Evolutionary conservation across 2,888 invertebrate genomes (phyloP).

Genomic region (Antheraea yamamai): DNA sequence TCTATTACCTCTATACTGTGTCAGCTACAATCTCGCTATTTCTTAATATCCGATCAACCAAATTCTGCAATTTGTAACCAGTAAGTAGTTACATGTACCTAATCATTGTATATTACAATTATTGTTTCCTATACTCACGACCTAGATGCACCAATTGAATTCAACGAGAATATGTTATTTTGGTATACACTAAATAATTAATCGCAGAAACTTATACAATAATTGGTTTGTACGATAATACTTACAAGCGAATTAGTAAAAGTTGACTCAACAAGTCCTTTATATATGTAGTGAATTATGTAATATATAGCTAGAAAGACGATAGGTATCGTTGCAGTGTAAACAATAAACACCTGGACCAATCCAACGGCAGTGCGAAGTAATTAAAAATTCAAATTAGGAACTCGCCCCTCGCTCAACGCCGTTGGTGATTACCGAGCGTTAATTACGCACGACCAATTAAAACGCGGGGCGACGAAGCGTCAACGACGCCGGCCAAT

Average conservation of each 20-base stretch:
- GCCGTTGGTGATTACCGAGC: constrained; percentile 74
- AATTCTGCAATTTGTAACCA: no score
- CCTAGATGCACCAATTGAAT: no score
- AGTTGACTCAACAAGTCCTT: background rate
- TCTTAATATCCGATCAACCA: no score
- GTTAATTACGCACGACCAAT: constrained; percentile 79
- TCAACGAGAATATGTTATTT: no score
- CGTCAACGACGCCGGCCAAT: constrained; percentile 61
- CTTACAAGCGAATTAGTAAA: no score
- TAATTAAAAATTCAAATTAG: constrained; percentile 82
- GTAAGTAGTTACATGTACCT: no score
- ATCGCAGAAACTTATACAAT: background rate
- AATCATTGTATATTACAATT: no score
- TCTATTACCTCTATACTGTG: no score
- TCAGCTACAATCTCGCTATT: no score
- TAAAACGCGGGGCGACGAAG: constrained; percentile 70
- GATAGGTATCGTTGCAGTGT: constrained; percentile 62
- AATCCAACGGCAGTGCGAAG: constrained; percentile 56
- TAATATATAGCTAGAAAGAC: constrained; percentile 42
- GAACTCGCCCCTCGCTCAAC: constrained; percentile 65
- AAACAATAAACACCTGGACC: constrained; percentile 45
- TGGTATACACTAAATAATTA: background rate
- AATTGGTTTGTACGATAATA: no score
- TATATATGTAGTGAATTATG: background rate
- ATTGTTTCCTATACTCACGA: no score